Evolutionary conservation across 2,888 invertebrate genomes (phyloP).

Genomic region (Drosophila paracracens): DNA sequence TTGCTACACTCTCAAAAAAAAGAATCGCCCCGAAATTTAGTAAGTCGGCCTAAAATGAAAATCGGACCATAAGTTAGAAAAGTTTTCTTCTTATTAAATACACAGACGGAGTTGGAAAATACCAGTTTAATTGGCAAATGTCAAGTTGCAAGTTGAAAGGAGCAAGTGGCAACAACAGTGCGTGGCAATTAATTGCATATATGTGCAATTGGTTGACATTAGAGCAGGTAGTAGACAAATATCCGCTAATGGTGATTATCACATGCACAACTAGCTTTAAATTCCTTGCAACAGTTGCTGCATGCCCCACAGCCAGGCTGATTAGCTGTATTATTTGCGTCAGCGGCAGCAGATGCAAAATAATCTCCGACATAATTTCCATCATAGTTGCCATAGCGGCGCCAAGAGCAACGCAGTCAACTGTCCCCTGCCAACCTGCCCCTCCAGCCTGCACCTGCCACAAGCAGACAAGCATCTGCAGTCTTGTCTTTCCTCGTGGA

Average conservation of each 20-base stretch:
- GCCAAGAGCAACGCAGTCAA: conserved; percentile 7
- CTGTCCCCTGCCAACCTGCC: background rate
- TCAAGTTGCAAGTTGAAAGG: background rate
- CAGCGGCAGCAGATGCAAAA: conserved; percentile 20
- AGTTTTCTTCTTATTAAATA: background rate
- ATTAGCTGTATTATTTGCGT: conserved; percentile 16
- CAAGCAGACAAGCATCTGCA: background rate
- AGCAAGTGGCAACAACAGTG: background rate
- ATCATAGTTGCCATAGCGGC: conserved; percentile 23
- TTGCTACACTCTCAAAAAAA: background rate
- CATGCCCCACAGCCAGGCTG: conserved; percentile 16
- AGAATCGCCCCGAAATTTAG: background rate
- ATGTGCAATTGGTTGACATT: background rate
- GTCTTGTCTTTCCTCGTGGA: conserved; percentile 16
- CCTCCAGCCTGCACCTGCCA: conserved; percentile 2
- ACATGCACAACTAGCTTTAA: background rate
- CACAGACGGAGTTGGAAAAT: background rate
- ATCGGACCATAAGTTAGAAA: background rate
- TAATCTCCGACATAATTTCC: conserved; percentile 53
- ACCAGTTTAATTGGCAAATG: background rate
- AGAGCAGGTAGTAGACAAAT: background rate
- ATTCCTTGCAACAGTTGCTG: conserved; percentile 15
- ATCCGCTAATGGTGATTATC: background rate
- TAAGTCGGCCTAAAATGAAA: too few species aligned
- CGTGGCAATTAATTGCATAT: background rate